Conservation (phyloP, 2,797 vertebrate genomes). For the Propithecus perrieri region DNA sequence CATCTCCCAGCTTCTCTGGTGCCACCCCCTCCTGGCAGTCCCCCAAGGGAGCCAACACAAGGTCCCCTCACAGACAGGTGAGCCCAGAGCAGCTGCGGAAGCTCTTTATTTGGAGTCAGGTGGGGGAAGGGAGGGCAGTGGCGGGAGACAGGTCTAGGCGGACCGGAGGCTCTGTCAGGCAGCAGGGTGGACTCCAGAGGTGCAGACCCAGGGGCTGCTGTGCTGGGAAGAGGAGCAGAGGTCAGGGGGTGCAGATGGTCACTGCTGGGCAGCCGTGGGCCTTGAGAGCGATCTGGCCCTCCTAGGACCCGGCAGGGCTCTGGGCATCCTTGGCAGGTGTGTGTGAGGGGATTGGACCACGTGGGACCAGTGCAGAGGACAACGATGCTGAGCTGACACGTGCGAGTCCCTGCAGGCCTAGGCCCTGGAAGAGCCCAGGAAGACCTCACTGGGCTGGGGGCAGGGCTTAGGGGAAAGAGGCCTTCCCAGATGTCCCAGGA, state of each 20-base stretch:
- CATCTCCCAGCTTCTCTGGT: background rate
- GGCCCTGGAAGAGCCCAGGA: background rate
- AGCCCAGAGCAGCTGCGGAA: background rate
- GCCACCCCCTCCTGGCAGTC: background rate
- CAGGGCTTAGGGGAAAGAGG: background rate
- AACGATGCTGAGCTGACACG: background rate
- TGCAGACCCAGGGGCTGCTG: background rate
- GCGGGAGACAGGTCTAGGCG: background rate
- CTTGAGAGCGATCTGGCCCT: background rate
- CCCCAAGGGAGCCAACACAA: background rate
- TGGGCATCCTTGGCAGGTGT: background rate
- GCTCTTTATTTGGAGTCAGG: background rate
- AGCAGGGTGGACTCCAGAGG: background rate
- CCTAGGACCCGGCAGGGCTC: background rate
- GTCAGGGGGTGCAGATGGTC: background rate
- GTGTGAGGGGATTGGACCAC: rapidly evolving
- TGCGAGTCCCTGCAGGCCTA: background rate
- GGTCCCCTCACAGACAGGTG: background rate
- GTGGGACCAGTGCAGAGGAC: background rate
- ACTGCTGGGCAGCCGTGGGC: background rate
- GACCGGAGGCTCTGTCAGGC: background rate
- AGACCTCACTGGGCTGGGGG: background rate
- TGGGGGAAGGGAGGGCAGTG: background rate
- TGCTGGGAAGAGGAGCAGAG: background rate
- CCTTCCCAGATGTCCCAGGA: background rate